A percentile compares a stretch with the other conserved stretches of the same genome.
Evolutionary conservation across 2,888 invertebrate genomes (phyloP).

Genomic region (Nemotelus nigrinus): DNA sequence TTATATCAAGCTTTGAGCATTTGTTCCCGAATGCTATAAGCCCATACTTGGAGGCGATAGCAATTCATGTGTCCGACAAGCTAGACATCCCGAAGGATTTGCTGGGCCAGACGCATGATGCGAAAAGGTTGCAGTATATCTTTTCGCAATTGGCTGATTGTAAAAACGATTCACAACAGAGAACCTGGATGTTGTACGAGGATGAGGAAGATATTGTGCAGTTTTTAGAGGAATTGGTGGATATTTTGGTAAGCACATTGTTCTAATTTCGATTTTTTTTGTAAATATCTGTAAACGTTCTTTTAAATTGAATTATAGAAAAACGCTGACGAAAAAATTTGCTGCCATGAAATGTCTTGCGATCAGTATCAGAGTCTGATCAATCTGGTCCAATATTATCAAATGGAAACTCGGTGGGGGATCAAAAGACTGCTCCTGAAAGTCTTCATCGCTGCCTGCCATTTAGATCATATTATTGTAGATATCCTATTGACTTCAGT

Average conservation of each 20-base stretch:
- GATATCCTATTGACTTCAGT: slow-evolving; percentile 87
- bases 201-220: slow-evolving; percentile 90
- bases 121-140: slow-evolving; percentile 82
- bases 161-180: slow-evolving; percentile 94
- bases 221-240: slow-evolving; percentile 82
- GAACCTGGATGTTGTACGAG: slow-evolving; percentile 95
- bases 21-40: slow-evolving; percentile 70
- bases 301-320: slow-evolving; percentile 70
- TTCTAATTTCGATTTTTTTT: slow-evolving; percentile 4
- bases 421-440: slow-evolving; percentile 83
- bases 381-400: slow-evolving; percentile 91
- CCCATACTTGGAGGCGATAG: slow-evolving; percentile 71
- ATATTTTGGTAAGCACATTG: slow-evolving; percentile 74
- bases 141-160: slow-evolving; percentile 86
- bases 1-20: slow-evolving; percentile 68
- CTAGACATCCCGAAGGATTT: slow-evolving; percentile 71
- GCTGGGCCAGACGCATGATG: slow-evolving; percentile 82
- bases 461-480: slow-evolving; percentile 82
- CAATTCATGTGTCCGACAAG: slow-evolving; percentile 70
- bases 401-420: slow-evolving; percentile 93
- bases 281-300: background rate
- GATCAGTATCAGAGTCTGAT: slow-evolving; percentile 86
- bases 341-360: slow-evolving; percentile 82
- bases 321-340: slow-evolving; percentile 90
- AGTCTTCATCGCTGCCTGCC: slow-evolving; percentile 89